phyloP scores from a whole-genome alignment of 2,888 invertebrate species.

The Agrilus biguttatus region DNA sequence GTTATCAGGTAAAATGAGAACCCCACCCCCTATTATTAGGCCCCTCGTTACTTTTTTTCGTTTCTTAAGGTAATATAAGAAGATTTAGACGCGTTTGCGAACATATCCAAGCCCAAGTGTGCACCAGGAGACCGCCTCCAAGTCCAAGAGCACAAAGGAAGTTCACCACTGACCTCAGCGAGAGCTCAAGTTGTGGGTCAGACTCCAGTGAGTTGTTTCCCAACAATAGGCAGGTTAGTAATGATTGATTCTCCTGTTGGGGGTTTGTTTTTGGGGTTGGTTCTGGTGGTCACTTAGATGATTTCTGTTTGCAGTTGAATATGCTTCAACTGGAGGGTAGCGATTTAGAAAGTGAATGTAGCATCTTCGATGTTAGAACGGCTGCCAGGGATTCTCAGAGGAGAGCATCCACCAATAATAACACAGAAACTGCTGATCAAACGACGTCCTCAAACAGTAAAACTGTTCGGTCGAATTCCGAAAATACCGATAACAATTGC shows the following conservation, averaged over 20 bases:
- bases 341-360: constrained; percentile 46
- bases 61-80: constrained; percentile 69
- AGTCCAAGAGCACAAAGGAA: constrained; percentile 50
- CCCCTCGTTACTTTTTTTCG: too few species aligned
- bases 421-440: constrained; percentile 27
- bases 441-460: constrained; percentile 28
- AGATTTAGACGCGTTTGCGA: constrained; percentile 92
- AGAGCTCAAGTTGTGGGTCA: constrained; percentile 54
- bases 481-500: constrained; percentile 35
- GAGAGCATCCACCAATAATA: constrained; percentile 39
- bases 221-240: constrained; percentile 26
- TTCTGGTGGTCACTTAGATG: too few species aligned
- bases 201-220: constrained; percentile 46
- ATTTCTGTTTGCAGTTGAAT: constrained; percentile 22
- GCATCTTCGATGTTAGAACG: constrained; percentile 43
- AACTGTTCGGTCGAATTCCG: constrained; percentile 37
- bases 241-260: too few species aligned
- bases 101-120: constrained; percentile 77
- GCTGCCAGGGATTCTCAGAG: constrained; percentile 32
- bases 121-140: constrained; percentile 39
- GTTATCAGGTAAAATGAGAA: constrained; percentile 57
- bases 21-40: too few species aligned
- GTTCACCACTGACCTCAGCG: constrained; percentile 50
- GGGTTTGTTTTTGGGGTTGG: too few species aligned
- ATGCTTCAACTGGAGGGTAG: constrained; percentile 43